phyloP scores from a whole-genome alignment of 30 jellyfish, hydroid and myxozoan species.

The Cassiopea xamachana region DNA sequence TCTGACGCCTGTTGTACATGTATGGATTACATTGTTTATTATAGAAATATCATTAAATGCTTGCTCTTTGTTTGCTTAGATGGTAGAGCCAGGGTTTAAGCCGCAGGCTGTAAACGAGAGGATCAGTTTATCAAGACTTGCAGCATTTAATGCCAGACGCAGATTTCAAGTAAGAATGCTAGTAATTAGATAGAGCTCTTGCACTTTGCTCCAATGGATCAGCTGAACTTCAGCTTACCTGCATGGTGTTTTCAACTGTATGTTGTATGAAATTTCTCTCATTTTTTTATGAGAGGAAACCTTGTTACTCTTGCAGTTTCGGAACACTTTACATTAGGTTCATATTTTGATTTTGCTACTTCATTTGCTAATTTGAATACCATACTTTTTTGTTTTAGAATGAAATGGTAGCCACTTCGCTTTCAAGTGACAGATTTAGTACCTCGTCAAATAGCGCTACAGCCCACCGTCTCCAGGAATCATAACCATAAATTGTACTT shows the following conservation, averaged over 20 bases:
- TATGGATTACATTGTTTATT: too few species aligned
- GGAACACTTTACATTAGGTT: background rate
- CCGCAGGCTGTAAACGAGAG: slow-evolving; percentile 81
- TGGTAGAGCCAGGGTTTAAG: slow-evolving; percentile 85
- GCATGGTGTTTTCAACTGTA: too few species aligned
- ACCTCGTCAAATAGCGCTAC: slow-evolving; percentile 49
- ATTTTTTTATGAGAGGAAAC: too few species aligned
- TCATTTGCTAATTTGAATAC: background rate
- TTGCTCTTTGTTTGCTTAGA: slow-evolving; percentile 19
- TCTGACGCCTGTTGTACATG: too few species aligned
- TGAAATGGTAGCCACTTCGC: slow-evolving; percentile 57
- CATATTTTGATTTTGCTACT: background rate
- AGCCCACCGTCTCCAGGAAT: slow-evolving; percentile 24
- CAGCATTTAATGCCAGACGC: slow-evolving; percentile 99
- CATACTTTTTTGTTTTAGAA: slow-evolving; percentile 14
- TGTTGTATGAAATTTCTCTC: too few species aligned
- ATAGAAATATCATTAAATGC: too few species aligned
- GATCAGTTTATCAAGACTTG: slow-evolving; percentile 91
- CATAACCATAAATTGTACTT: background rate
- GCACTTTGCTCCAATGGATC: too few species aligned
- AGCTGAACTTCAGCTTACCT: too few species aligned
- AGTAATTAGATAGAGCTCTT: too few species aligned
- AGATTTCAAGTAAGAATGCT: slow-evolving; percentile 75
- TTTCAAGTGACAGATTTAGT: slow-evolving; percentile 45
- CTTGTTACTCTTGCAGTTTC: too few species aligned